Base-by-base conservation (phyloP, 2,888 invertebrate species). In the Elegia similella region DNA sequence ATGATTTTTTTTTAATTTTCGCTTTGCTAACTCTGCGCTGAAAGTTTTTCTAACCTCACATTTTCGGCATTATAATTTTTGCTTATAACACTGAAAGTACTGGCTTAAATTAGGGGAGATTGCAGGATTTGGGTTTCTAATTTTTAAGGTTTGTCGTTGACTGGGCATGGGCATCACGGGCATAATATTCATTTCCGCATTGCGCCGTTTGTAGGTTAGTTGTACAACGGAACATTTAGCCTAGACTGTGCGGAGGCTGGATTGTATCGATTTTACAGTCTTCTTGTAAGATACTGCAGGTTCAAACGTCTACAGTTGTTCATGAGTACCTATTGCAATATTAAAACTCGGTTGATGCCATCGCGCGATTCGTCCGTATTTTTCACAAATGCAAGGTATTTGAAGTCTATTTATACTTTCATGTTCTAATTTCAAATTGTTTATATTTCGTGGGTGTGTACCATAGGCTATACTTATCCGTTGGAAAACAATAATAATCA, bases 1-100 rank as follows among this genome's bases (percentile, higher is more conserved):
- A 54, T 66, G 64, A 68, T 65, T 67, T 69, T 72, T 69, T 76
- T 74, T 72, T 68, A 65, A 72, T 66, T 63, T 65, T 64, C 64
- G 66, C 67, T 66, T 56, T 66, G 61, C 60, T 62, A 65, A 59
- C 63, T 61, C 55, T 60, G 53, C 42, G 58, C 70, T 79, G 78
- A 77, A 67, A 66, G 64, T 73, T 82, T 78, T 81, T 65, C 72
- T 87, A 88, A 87, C 87, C 86, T 84, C 72, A 76, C 80, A 80
- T 48, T 30, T 52, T 17, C 12, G 17, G 46, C 42, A n/a, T 32
- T 47, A 42, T 30, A 7, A 42, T n/a, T 46, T 34, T 34, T 34
- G 34, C 34, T 10, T 32, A 32, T 32, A 43, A 50, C 16, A 38
- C 29, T 55, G 23, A n/a, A 29, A 47, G 16, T 46, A 55, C 46